A percentile compares a stretch with the other conserved stretches of the same genome.
Evolutionary conservation across 2,797 vertebrate species (phyloP).

Genomic region (Anas bahamensis): DNA sequence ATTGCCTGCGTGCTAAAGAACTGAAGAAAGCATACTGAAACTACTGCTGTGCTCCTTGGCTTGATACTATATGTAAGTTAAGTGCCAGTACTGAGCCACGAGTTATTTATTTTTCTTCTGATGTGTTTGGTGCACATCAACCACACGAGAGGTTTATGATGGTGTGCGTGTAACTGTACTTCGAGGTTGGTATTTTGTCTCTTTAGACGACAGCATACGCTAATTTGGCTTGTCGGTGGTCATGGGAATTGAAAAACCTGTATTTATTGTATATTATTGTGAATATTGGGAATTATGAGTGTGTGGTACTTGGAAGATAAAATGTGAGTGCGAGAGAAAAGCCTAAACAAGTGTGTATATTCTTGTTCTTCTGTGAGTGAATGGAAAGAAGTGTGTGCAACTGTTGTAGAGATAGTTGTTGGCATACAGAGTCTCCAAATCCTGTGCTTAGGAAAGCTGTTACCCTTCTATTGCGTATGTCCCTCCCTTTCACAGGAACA

Average conservation of each 20-base stretch:
- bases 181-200: background rate
- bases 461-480: background rate
- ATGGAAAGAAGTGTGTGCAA: background rate
- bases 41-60: background rate
- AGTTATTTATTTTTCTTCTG: fast-evolving
- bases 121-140: fast-evolving
- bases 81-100: background rate
- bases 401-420: background rate
- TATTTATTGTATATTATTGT: constrained; percentile 78
- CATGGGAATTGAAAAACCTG: constrained; percentile 13
- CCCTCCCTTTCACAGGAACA: constrained; percentile 11
- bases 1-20: background rate
- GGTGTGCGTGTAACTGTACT: background rate
- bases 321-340: background rate
- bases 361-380: background rate
- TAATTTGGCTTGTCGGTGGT: background rate
- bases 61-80: background rate
- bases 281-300: constrained; percentile 62
- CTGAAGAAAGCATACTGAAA: fast-evolving
- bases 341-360: background rate
- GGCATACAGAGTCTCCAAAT: background rate
- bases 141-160: fast-evolving
- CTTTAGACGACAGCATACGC: background rate
- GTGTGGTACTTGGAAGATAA: constrained; percentile 12
- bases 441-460: constrained; percentile 13